A percentile compares a stretch with the other conserved stretches of the same genome.
phyloP scores from a whole-genome alignment of 2,888 invertebrate genomes.

The Noctua janthina region DNA sequence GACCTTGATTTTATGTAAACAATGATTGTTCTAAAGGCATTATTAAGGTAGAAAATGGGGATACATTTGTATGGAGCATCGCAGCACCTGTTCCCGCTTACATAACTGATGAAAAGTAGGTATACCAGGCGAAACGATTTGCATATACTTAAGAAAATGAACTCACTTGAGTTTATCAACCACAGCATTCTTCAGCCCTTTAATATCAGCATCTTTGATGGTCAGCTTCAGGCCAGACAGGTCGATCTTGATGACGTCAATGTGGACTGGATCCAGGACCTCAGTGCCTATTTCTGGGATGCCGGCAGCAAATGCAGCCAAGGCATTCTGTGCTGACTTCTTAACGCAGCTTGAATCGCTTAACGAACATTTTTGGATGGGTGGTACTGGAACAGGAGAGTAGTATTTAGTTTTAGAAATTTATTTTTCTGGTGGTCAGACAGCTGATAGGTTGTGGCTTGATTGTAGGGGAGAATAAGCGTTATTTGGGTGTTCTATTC shows the following conservation, averaged over 20 bases:
- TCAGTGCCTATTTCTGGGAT: conserved; percentile 76
- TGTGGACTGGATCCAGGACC: conserved; percentile 76
- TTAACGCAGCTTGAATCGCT: conserved; percentile 74
- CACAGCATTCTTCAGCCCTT: conserved; percentile 72
- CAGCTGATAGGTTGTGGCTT: too few relatives aligned
- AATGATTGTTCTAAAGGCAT: too few relatives aligned
- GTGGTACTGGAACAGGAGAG: conserved; percentile 72
- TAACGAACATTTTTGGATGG: conserved; percentile 76
- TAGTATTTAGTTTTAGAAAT: neutral
- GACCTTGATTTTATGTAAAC: too few relatives aligned
- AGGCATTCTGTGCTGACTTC: conserved; percentile 70
- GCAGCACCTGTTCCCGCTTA: too few relatives aligned
- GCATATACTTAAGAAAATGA: neutral
- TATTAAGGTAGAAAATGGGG: too few relatives aligned
- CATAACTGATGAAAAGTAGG: neutral
- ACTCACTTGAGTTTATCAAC: conserved; percentile 77
- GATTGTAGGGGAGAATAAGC: too few relatives aligned
- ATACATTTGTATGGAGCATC: too few relatives aligned
- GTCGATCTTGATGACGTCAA: conserved; percentile 77
- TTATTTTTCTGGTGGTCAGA: neutral
- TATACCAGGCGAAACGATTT: neutral
- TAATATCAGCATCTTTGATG: conserved; percentile 72
- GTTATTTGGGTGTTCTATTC: too few relatives aligned
- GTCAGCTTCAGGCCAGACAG: conserved; percentile 79
- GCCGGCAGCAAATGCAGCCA: conserved; percentile 71